Evolutionary conservation across 2,113 vertebrate genomes (phyloP).

Genomic region (Agapornis roseicollis): DNA sequence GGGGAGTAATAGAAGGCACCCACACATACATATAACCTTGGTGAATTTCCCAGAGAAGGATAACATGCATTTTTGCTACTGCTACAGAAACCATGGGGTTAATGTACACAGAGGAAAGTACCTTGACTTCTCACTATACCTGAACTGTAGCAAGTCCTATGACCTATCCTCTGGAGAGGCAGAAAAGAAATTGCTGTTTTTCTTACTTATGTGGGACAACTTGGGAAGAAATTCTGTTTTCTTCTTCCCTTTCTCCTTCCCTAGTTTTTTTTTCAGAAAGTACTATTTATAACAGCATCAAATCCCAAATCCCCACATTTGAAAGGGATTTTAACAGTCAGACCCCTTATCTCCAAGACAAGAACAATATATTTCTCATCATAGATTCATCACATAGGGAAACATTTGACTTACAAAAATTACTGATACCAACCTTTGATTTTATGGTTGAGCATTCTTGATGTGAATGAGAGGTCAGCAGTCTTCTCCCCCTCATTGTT

Average conservation of each 20-base stretch:
- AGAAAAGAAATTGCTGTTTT: not conserved
- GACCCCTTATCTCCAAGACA: not conserved
- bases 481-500: conserved; percentile 48
- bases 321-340: not conserved
- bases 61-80: not conserved
- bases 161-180: not conserved
- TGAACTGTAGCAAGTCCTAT: not conserved
- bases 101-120: not conserved
- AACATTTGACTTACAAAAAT: conserved; percentile 24
- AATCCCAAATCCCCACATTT: not conserved
- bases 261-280: not conserved
- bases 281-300: not conserved
- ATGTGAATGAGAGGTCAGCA: conserved; percentile 53
- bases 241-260: not conserved
- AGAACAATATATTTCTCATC: not conserved
- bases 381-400: not conserved
- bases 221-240: not conserved
- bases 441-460: conserved; percentile 41
- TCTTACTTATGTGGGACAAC: not conserved
- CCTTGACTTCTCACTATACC: not conserved
- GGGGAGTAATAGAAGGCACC: not conserved
- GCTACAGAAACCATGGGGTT: not conserved
- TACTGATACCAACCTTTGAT: conserved; percentile 27
- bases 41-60: not conserved
- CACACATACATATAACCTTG: not conserved